Evolutionary conservation across 2,888 invertebrate species (phyloP).

Genomic region (Harmothoe impar): DNA sequence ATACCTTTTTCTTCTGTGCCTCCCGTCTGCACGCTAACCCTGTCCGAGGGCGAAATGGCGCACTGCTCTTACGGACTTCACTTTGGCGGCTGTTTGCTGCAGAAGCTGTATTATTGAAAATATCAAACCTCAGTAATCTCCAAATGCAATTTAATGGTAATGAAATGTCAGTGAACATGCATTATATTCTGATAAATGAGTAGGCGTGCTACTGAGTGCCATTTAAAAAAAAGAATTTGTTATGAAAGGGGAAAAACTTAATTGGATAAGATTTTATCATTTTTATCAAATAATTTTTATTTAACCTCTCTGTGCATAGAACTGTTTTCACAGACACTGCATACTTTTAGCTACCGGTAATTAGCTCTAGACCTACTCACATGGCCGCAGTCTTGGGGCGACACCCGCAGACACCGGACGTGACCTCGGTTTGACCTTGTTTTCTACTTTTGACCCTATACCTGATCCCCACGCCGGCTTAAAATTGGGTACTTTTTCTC

Average conservation of each 20-base stretch:
- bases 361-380: not conserved
- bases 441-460: not conserved
- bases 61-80: not conserved
- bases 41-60: not conserved
- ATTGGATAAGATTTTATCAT: no score
- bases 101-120: not conserved
- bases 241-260: no score
- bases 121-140: no score
- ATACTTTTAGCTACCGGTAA: no score
- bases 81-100: not conserved
- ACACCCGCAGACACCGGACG: constrained; percentile 13
- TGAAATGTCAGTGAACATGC: no score
- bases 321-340: no score
- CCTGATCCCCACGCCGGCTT: constrained; percentile 43
- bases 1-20: constrained; percentile 3
- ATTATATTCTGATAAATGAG: no score
- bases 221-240: no score
- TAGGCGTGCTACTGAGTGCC: no score
- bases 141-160: no score
- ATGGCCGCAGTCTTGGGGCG: constrained; percentile 26
- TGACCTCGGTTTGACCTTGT: not conserved
- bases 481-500: not conserved
- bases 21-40: not conserved
- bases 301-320: no score
- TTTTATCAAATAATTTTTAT: no score